phyloP scores from a whole-genome alignment of 2,888 invertebrate species.

The Strigamia transsilvanica region DNA sequence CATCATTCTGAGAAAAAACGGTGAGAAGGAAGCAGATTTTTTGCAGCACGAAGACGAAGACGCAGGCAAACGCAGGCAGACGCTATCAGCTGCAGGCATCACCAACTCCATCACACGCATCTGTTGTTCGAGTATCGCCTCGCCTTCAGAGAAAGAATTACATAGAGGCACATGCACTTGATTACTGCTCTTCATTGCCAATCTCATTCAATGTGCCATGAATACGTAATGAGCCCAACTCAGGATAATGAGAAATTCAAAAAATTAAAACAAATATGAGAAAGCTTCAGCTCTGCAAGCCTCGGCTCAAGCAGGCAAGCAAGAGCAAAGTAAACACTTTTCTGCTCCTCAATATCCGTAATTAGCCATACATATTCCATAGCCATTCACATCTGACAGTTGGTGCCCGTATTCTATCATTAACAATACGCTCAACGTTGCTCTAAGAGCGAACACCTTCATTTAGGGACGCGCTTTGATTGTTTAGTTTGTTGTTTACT shows the following conservation, averaged over 20 bases:
- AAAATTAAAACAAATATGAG: conserved; percentile 20
- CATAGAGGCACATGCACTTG: conserved; percentile 20
- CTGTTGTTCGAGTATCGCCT: conserved; percentile 14
- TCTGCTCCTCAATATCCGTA: background rate
- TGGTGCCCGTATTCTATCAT: no score
- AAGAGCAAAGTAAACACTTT: conserved; percentile 6
- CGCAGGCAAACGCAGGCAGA: no score
- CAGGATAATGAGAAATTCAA: background rate
- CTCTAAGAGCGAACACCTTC: background rate
- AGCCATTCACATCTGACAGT: no score
- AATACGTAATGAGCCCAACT: conserved; percentile 20
- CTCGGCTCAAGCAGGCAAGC: no score
- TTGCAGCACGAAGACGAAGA: conserved; percentile 5
- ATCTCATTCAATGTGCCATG: conserved; percentile 9
- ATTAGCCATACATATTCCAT: background rate
- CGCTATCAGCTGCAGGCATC: conserved; percentile 20
- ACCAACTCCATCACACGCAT: conserved; percentile 20
- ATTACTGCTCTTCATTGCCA: conserved; percentile 14
- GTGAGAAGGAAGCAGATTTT: conserved; percentile 1
- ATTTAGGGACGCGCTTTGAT: background rate
- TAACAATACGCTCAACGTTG: no score
- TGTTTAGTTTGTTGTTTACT: no score
- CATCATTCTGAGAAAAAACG: background rate
- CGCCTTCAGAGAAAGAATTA: conserved; percentile 20
- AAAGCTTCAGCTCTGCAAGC: background rate